Evolutionary conservation across 2,888 invertebrate species (phyloP).

Genomic region (Sesia bembeciformis): DNA sequence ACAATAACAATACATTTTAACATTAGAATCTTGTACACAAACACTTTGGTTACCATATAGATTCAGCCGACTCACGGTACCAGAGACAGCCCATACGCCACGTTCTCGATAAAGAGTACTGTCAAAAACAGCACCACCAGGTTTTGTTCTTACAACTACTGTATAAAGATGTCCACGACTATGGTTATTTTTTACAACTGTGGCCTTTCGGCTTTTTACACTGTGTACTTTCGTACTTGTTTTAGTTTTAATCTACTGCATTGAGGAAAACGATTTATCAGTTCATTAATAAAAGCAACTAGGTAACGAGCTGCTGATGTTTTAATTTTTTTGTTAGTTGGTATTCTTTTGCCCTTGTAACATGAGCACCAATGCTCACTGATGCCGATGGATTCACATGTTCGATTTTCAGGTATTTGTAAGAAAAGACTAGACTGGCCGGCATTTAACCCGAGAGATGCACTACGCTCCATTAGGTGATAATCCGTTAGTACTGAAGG

Average conservation of each 20-base stretch:
- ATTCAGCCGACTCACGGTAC: slow-evolving; percentile 79
- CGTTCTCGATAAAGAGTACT: neutral
- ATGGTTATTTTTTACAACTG: neutral
- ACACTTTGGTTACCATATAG: slow-evolving; percentile 79
- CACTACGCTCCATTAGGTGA: neutral
- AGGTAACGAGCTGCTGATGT: neutral
- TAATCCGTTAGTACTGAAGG: slow-evolving; percentile 74
- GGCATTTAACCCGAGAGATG: neutral
- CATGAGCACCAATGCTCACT: slow-evolving; percentile 86
- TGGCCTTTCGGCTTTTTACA: too few species aligned
- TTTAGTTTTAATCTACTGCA: neutral
- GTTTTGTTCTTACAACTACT: slow-evolving; percentile 32
- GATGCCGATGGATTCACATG: slow-evolving; percentile 80
- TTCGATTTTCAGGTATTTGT: slow-evolving; percentile 75
- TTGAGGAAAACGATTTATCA: neutral
- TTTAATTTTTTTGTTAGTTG: neutral
- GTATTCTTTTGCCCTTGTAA: neutral
- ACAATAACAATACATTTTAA: slow-evolving; percentile 1
- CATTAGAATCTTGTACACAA: slow-evolving; percentile 73
- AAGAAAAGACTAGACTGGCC: slow-evolving; percentile 76
- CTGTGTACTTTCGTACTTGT: too few species aligned
- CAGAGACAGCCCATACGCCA: slow-evolving; percentile 31
- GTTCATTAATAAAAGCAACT: neutral
- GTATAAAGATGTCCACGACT: slow-evolving; percentile 32
- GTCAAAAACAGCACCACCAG: neutral